Evolutionary conservation across 2,888 invertebrate species (phyloP), one percentile per base, ranked within the genome.

Genomic region (Melolontha melolontha): DNA sequence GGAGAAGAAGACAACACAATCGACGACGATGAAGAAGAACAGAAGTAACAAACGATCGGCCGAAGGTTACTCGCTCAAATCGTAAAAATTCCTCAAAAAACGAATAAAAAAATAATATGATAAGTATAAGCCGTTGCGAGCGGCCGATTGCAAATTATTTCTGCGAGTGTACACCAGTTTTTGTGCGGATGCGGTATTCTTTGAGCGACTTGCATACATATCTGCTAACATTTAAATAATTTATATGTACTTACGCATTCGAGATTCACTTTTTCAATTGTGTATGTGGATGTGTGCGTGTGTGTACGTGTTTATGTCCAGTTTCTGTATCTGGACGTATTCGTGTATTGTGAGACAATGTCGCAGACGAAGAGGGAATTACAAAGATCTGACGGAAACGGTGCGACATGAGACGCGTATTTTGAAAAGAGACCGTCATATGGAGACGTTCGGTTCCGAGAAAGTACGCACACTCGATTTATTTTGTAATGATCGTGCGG

Each of bases 141-240:
- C 54, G 57, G 70, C 76, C 76, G 76, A 76, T 78, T 77, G 79
- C 80, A 79, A 81, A 80, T 81, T 80, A 79, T 80, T 76, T 76
- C 79, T 71, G 74, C 74, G 79, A 80, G 76, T 80, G 81, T 80
- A 80, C 78, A 71, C 81, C 77, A 82, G 82, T 83, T 83, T 83
- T 83, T 82, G 81, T 76, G 72, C 72, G 75, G 78, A 76, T 78
- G 81, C 81, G 82, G 81, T 73, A 76, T 80, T 79, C 82, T 83
- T 83, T 83, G 82, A 82, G 77, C 80, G 79, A 81, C 81, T 81
- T 83, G 82, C 82, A 82, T 82, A 83, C 82, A 81, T 81, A 82
- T 81, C 81, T 79, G 78, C 79, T 79, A 81, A 80, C 82, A 83
- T 83, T 83, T 83, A 83, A 83, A 83, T 83, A 83, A 83, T 83